These are phyloP conservation scores for Trachurus trachurus DNA, from an alignment of 2,797 vertebrate species.

Conservation along the genomic window DNA sequence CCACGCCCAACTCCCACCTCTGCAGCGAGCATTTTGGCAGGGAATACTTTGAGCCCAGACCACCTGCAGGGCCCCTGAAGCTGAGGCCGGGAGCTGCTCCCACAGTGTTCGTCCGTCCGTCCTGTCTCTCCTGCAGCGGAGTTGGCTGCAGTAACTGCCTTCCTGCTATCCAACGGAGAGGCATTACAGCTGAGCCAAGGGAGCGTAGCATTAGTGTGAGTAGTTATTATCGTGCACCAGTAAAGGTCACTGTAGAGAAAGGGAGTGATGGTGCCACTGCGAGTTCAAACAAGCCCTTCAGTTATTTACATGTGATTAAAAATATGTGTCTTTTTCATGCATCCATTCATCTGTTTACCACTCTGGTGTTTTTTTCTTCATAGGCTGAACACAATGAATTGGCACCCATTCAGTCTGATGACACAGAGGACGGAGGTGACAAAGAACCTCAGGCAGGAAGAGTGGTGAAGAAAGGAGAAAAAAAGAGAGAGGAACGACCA, in stretches of 20 bases:
- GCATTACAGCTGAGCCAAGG: constrained; percentile 39
- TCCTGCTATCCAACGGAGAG: constrained; percentile 64
- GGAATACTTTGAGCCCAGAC: constrained; percentile 83
- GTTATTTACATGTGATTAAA: neutral
- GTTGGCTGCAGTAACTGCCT: constrained; percentile 68
- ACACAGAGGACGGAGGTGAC: constrained; percentile 12
- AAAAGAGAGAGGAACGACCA: constrained; percentile 82
- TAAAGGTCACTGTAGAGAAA: neutral
- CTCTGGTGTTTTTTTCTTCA: neutral
- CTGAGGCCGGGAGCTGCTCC: constrained; percentile 82
- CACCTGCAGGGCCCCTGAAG: constrained; percentile 53
- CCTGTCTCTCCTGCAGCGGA: constrained; percentile 74
- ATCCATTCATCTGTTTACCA: neutral
- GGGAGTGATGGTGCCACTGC: neutral
- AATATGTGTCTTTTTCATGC: no score
- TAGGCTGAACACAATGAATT: constrained; percentile 50
- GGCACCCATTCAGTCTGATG: constrained; percentile 8
- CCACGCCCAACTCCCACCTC: constrained; percentile 78
- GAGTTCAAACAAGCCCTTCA: neutral
- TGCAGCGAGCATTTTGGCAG: constrained; percentile 87
- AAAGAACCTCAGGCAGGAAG: constrained; percentile 14
- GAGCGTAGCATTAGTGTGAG: constrained; percentile 61
- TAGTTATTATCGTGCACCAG: neutral
- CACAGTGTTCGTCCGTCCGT: constrained; percentile 82
- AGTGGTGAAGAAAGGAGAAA: neutral